Evolutionary conservation across 2,888 invertebrate genomes (phyloP).

Genomic region (Luperina testacea): DNA sequence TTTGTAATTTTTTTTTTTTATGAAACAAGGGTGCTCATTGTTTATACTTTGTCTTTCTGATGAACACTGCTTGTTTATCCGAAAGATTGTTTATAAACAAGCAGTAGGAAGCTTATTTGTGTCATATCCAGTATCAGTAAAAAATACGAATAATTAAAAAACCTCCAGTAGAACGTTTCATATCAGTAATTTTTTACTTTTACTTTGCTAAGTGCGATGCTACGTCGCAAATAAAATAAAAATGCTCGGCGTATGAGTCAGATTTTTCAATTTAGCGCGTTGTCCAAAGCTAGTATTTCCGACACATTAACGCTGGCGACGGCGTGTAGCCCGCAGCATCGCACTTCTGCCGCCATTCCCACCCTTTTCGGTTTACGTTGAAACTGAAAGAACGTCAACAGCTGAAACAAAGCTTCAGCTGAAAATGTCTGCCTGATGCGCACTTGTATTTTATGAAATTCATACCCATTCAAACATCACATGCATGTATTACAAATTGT

Average conservation of each 20-base stretch:
- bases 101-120: neutral
- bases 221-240: conserved; percentile 35
- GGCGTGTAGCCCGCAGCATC: conserved; percentile 64
- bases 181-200: conserved; percentile 10
- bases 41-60: neutral
- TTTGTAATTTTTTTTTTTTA: too few species aligned
- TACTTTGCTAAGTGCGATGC: conserved; percentile 9
- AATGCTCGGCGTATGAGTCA: conserved; percentile 39
- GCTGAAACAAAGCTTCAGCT: conserved; percentile 65
- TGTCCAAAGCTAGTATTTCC: conserved; percentile 71
- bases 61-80: neutral
- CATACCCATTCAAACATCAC: conserved; percentile 61
- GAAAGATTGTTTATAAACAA: neutral
- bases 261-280: conserved; percentile 64
- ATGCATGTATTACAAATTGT: conserved; percentile 55
- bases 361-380: conserved; percentile 64
- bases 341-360: conserved; percentile 63
- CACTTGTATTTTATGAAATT: conserved; percentile 62
- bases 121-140: too few species aligned
- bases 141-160: neutral
- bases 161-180: neutral
- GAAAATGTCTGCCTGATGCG: conserved; percentile 62
- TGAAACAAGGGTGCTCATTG: too few species aligned
- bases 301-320: conserved; percentile 70
- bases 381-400: conserved; percentile 67